Evolutionary conservation across 2,797 vertebrate species (phyloP).

Genomic region (Ispidina lecontei): DNA sequence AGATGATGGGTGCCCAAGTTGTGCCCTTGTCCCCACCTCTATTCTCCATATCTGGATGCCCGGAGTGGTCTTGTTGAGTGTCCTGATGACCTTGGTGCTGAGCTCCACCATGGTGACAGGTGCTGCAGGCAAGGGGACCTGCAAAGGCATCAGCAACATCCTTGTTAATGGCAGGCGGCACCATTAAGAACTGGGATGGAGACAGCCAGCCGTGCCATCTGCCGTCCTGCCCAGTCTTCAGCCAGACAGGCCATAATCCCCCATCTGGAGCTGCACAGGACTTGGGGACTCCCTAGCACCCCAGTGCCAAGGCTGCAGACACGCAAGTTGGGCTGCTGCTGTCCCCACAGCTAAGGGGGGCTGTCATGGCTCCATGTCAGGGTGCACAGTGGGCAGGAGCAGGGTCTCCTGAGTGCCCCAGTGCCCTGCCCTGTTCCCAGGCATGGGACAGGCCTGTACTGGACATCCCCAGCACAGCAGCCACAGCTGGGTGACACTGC

Average conservation of each 20-base stretch:
- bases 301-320: accelerated
- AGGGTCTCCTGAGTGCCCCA: accelerated
- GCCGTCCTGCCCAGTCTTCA: not conserved
- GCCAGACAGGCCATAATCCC: not conserved
- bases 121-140: not conserved
- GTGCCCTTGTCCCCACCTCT: conserved; percentile 75
- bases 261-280: accelerated
- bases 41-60: conserved; percentile 91
- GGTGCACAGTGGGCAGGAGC: not conserved
- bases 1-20: not conserved
- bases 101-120: conserved; percentile 80
- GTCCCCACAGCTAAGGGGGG: not conserved
- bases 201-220: conserved; percentile 1
- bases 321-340: not conserved
- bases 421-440: not conserved
- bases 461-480: not conserved
- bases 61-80: conserved; percentile 84
- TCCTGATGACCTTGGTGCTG: conserved; percentile 77
- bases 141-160: not conserved
- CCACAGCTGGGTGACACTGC: not conserved
- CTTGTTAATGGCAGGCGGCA: not conserved
- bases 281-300: accelerated
- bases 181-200: not conserved
- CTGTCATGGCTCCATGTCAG: accelerated
- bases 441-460: not conserved